Conservation (phyloP, 2,113 vertebrate species). For the Mohoua ochrocephala region DNA sequence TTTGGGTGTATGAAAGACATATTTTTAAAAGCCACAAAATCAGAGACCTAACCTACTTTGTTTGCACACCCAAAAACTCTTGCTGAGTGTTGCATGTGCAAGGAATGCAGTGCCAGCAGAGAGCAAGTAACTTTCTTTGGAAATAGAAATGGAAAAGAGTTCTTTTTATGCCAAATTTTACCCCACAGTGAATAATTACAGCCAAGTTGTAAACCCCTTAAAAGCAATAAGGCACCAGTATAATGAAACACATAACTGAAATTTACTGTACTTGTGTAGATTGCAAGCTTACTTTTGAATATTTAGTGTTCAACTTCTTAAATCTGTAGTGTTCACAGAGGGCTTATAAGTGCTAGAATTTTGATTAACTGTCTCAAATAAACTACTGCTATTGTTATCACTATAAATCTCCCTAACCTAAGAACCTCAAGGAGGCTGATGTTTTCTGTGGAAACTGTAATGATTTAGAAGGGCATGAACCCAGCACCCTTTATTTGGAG, state of each 20-base stretch:
- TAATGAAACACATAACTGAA: slow-evolving; percentile 68
- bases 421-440: background rate
- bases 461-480: slow-evolving; percentile 3
- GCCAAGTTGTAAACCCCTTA: slow-evolving; percentile 60
- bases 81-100: background rate
- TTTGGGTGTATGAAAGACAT: slow-evolving; percentile 33
- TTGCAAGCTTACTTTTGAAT: slow-evolving; percentile 34
- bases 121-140: slow-evolving; percentile 50
- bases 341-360: slow-evolving; percentile 60
- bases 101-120: background rate
- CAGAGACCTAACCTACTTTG: background rate
- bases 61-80: background rate
- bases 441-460: slow-evolving; percentile 13
- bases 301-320: slow-evolving; percentile 27
- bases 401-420: slow-evolving; percentile 4
- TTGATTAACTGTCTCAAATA: slow-evolving; percentile 61
- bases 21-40: slow-evolving; percentile 47
- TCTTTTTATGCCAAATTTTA: slow-evolving; percentile 57
- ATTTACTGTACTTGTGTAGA: slow-evolving; percentile 38
- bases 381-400: slow-evolving; percentile 56
- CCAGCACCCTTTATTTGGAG: background rate
- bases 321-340: slow-evolving; percentile 44
- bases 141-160: slow-evolving; percentile 27
- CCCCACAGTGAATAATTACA: slow-evolving; percentile 55
- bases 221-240: slow-evolving; percentile 61